Evolutionary conservation across 2,888 invertebrate genomes (phyloP).

Genomic region (Caenorhabditis sp.): DNA sequence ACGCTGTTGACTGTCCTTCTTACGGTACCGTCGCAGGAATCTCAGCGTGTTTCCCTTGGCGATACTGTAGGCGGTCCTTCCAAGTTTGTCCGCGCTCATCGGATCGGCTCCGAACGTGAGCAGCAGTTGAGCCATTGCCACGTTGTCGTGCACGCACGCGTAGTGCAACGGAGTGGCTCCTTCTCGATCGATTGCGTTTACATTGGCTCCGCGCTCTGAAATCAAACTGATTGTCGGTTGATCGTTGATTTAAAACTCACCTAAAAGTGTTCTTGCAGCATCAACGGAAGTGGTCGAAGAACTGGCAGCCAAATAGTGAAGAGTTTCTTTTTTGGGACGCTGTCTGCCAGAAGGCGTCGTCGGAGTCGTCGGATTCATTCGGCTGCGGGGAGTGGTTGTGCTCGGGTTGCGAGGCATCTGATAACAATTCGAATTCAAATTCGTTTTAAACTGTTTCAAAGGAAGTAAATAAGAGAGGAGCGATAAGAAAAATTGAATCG

Average conservation of each 20-base stretch:
- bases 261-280: conserved; percentile 48
- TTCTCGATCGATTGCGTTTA: conserved; percentile 81
- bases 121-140: conserved; percentile 72
- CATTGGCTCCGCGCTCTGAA: conserved; percentile 59
- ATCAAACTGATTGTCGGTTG: neutral
- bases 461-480: conserved; percentile 17
- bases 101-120: conserved; percentile 72
- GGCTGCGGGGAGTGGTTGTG: conserved; percentile 31
- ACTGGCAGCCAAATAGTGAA: conserved; percentile 48
- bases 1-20: conserved; percentile 39
- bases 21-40: conserved; percentile 55
- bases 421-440: no score
- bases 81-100: conserved; percentile 58
- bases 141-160: conserved; percentile 72
- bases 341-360: conserved; percentile 16
- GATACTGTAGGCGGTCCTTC: conserved; percentile 60
- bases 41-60: conserved; percentile 63
- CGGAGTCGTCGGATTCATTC: conserved; percentile 20
- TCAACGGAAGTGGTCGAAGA: conserved; percentile 52
- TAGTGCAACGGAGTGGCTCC: conserved; percentile 72
- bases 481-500: neutral
- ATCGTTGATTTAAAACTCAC: conserved; percentile 6
- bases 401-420: conserved; percentile 46
- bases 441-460: neutral
- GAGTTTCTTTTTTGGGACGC: conserved; percentile 45